Evolutionary conservation across 2,113 vertebrate genomes (phyloP).

Genomic region (Rhinopomastus cyanomelas): DNA sequence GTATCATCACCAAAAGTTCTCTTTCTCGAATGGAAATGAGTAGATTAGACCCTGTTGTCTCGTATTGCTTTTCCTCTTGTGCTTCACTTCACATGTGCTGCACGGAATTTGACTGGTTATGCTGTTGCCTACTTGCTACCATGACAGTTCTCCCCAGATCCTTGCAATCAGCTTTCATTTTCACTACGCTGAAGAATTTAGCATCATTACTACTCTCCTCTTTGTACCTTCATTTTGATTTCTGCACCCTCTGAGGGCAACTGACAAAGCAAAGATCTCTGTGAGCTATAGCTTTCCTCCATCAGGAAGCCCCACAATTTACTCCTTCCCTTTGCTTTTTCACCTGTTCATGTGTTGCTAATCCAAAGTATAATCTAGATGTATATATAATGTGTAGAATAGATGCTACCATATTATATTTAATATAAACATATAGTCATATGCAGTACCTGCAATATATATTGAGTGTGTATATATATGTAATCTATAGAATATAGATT

Average conservation of each 20-base stretch:
- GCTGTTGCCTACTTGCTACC: neutral
- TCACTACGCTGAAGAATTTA: neutral
- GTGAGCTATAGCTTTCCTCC: neutral
- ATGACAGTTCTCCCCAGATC: neutral
- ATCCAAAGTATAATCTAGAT: too few relatives aligned
- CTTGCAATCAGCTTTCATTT: constrained; percentile 19
- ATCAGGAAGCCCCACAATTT: neutral
- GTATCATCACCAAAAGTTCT: neutral
- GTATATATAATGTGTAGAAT: too few relatives aligned
- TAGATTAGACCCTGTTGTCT: neutral
- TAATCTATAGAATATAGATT: too few relatives aligned
- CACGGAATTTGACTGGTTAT: neutral
- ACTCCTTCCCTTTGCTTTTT: neutral
- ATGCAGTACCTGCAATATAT: too few relatives aligned
- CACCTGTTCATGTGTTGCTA: neutral
- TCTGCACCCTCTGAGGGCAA: neutral
- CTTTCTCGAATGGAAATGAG: neutral
- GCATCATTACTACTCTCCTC: neutral
- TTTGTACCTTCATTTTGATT: neutral
- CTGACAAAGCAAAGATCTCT: neutral
- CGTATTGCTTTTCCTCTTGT: neutral
- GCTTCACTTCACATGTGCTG: neutral
- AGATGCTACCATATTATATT: too few relatives aligned
- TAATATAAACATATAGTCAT: too few relatives aligned
- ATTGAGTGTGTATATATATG: too few relatives aligned